These are phyloP conservation scores for Drosophila anomelani DNA, from an alignment of 2,888 invertebrate species.

Conservation along the genomic window DNA sequence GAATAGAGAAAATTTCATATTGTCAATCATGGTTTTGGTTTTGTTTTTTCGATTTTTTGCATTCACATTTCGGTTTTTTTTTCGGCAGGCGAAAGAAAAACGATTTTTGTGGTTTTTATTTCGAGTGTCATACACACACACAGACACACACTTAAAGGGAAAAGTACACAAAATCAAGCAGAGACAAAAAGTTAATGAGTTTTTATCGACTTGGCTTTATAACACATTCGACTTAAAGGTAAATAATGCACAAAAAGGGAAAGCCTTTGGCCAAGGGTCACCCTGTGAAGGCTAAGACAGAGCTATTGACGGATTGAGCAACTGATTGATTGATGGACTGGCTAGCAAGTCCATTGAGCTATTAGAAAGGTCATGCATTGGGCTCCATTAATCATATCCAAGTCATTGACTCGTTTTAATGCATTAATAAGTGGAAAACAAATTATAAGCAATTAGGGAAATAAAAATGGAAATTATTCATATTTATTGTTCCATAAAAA, in stretches of 20 bases:
- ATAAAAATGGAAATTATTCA: background rate
- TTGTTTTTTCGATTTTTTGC: conserved; percentile 28
- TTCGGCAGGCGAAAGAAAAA: conserved; percentile 34
- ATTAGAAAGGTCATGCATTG: conserved; percentile 32
- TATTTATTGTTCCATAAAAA: background rate
- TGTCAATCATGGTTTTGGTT: conserved; percentile 47
- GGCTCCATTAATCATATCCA: conserved; percentile 4
- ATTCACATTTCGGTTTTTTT: conserved; percentile 41
- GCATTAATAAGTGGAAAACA: conserved; percentile 6
- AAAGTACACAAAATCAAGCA: conserved; percentile 31
- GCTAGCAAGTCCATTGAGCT: conserved; percentile 15
- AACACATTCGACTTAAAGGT: conserved; percentile 20
- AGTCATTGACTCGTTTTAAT: conserved; percentile 13
- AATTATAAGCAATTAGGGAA: conserved; percentile 4
- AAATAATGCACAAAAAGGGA: conserved; percentile 47
- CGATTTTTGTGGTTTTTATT: conserved; percentile 46
- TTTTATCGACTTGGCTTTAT: conserved; percentile 26
- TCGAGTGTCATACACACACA: conserved; percentile 30
- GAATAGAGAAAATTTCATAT: conserved; percentile 42
- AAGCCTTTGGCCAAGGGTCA: conserved; percentile 42
- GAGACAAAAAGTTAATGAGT: conserved; percentile 47
- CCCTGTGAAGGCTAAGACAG: conserved; percentile 29
- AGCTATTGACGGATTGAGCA: conserved; percentile 29
- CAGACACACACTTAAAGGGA: conserved; percentile 4
- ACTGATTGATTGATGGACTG: conserved; percentile 31